Evolutionary conservation across 1,140 invertebrate genomes (phyloP).

Genomic region (Marisa cornuarietis): DNA sequence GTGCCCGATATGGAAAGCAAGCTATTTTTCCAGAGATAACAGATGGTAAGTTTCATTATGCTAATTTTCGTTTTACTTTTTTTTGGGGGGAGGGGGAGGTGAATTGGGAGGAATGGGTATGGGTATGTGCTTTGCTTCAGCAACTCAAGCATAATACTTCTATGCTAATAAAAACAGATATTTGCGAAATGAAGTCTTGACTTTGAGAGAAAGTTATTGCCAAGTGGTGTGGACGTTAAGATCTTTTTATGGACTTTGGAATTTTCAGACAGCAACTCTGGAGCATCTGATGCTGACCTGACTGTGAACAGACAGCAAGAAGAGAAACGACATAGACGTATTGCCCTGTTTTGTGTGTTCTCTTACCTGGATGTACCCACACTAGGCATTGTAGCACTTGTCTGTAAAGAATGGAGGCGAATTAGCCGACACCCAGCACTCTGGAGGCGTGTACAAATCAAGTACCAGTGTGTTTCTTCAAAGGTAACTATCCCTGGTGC

Average conservation of each 20-base stretch:
- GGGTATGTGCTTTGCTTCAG: no score
- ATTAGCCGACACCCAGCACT: slow-evolving; percentile 51
- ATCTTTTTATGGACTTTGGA: not conserved
- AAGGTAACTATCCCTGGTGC: slow-evolving; percentile 32
- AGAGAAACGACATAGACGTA: slow-evolving; percentile 31
- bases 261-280: not conserved
- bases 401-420: slow-evolving; percentile 53
- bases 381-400: slow-evolving; percentile 34
- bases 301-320: slow-evolving; percentile 12
- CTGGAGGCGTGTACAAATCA: slow-evolving; percentile 50
- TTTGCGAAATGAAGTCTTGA: no score
- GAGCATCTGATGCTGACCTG: no score
- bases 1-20: not conserved
- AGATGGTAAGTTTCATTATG: slow-evolving; percentile 14
- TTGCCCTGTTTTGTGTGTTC: slow-evolving; percentile 47
- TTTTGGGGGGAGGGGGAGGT: no score
- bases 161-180: no score
- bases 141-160: no score
- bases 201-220: no score
- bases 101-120: no score
- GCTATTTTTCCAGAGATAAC: not conserved
- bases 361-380: slow-evolving; percentile 47
- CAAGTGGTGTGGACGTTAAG: no score
- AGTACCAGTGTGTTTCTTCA: slow-evolving; percentile 43
- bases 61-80: not conserved